Base-by-base conservation (phyloP, 2,797 vertebrate species). In the Eulemur albifrons region DNA sequence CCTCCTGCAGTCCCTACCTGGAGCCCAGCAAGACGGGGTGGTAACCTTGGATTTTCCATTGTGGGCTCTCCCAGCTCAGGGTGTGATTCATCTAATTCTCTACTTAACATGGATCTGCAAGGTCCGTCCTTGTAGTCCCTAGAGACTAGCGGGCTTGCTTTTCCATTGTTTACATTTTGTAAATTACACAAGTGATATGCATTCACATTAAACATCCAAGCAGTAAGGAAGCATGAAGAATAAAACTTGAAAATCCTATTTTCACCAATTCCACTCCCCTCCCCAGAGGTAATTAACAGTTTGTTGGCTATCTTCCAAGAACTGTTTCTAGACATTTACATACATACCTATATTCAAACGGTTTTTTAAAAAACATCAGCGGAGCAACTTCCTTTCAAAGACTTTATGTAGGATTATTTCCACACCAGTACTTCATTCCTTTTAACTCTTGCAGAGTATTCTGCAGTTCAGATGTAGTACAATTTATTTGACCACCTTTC, bases 221-320 rank as follows among this genome's bases (percentile, higher is more conserved):
- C 32, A 79, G 27, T 59, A 38, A 81, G 43, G 59, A 93, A 5
- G 11, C 35, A 30, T 25, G 52, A 82, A 20, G 45, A 90, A 23
- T 81, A 81, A 87, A 87, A 87, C 18, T 50, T 63, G 61, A 95
- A 89, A 72, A 85, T 79, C 43, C 50, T 72, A 35, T 70, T 90
- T 86, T 32, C 40, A 57, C 45, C 35, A 52, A 3, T 69, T 63
- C 59, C 21, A 54, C 70, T 9, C n/a, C 27, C n/a, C 23, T 48
- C 38, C 38, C 50, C 21, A 18, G 35, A 57, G 70, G 23, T 25
- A 79, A 70, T 40, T 79, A 65, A 17, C 50, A 35, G 10, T 72
- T 75, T 50, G 48, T 25, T 81, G 40, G 50, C 65, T 25, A 32
- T 50, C 61, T 40, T 72, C 11, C 90, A 52, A 50, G 27, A 95